Base-by-base conservation (phyloP, 2,113 vertebrate genomes). In the Azemiops feae region DNA sequence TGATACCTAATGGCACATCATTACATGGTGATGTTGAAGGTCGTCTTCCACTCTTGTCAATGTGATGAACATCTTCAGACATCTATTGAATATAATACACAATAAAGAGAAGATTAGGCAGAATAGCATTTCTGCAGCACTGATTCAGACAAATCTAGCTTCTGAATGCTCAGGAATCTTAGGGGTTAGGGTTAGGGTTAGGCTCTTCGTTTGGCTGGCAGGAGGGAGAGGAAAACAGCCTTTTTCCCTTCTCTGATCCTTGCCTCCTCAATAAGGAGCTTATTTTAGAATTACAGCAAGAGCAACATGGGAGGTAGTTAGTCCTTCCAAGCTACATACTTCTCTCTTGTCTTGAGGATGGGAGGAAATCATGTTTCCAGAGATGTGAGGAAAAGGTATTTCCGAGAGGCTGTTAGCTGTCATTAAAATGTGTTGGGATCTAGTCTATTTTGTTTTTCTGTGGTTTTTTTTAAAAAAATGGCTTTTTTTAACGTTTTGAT, bases 31-130 rank as follows among this genome's bases (percentile, higher is more conserved):
- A 81, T 39, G 34, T 43, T 81, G 18, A 81, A 81, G 34, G 39
- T 81, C 74, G 20, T 39, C 16, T 81, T 81, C 16, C 39, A 81
- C 6, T 81, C 34, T 81, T 81, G 74, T 39, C 74, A 43, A 39
- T 6, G 5, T 3, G n/a, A 47, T 86, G 85, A 93, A 96, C 91
- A 85, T 92, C 55, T 94, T 43, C 52, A 91, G 64, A 45, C 91
- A 53, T 45, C 54, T 94, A 14, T 64, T 95, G 89, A 94, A 16
- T 92, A 90, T 91, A 89, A 69, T 50, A 47, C n/a, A 92, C 93
- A 58, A 53, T 69, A 91, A 95, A 53, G 9, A 12, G 27, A 90
- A 93, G 11, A 85, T 93, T 55, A 92, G 55, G 52, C 92, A 90
- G 34, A 87, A 50, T 92, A 95, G 91, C 91, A 3, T 52, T 55